Evolutionary conservation across 2,797 vertebrate species (phyloP).

Genomic region (Gobio occitaniae): DNA sequence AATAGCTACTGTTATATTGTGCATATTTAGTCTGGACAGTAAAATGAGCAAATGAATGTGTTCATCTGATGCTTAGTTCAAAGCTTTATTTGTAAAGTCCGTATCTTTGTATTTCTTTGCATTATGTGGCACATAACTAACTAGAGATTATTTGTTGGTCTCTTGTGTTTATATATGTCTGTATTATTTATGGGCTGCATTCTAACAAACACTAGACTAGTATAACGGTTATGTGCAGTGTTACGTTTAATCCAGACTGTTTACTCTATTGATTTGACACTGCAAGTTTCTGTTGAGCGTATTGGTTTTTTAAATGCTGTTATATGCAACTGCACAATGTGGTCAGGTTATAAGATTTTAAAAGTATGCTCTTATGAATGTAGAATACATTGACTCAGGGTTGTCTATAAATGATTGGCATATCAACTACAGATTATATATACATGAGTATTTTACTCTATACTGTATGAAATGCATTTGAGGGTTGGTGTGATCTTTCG

Average conservation of each 20-base stretch:
- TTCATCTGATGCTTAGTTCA: not conserved
- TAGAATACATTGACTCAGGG: constrained; percentile 55
- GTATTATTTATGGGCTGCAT: not conserved
- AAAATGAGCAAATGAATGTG: not conserved
- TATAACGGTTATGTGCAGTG: not conserved
- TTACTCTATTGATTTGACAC: not conserved
- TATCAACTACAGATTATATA: not conserved
- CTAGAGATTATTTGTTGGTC: not conserved
- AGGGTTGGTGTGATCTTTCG: not conserved
- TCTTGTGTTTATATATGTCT: not conserved
- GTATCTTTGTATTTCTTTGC: not conserved
- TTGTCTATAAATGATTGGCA: constrained; percentile 32
- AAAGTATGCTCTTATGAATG: constrained; percentile 13
- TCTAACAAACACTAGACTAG: not conserved
- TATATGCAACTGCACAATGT: constrained; percentile 7
- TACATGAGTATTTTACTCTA: constrained; percentile 17
- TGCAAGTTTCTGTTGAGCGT: not conserved
- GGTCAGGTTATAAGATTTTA: constrained; percentile 2
- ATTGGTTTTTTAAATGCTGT: not conserved
- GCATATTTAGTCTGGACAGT: not conserved
- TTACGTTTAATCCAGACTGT: not conserved
- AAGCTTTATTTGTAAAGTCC: constrained; percentile 1
- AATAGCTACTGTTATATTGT: not conserved
- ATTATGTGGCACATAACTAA: not conserved
- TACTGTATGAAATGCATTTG: constrained; percentile 15